Percentiles rank a stretch among this genome's conserved stretches.
Conservation (phyloP, 2,797 vertebrate genomes). For the Melanotaenia pygmaea region DNA sequence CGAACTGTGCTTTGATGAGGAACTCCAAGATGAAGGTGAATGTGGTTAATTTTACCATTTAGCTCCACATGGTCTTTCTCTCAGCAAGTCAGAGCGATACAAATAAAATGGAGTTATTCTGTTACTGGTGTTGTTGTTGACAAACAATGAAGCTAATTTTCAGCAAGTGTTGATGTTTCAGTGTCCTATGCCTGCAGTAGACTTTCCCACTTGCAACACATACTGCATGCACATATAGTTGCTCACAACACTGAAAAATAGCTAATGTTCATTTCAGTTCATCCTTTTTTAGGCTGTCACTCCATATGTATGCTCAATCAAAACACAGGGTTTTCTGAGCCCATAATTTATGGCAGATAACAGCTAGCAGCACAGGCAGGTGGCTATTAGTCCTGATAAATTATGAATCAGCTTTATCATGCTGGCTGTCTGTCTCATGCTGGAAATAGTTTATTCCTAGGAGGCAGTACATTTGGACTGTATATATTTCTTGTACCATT, state of each 20-base stretch:
- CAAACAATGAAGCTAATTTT: not conserved
- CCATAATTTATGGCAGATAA: conserved; percentile 69
- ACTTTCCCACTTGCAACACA: not conserved
- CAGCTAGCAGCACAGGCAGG: conserved; percentile 68
- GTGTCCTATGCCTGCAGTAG: not conserved
- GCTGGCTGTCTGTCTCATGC: conserved; percentile 62
- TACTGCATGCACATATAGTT: not conserved
- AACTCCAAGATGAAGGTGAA: too few species aligned
- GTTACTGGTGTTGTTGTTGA: too few species aligned
- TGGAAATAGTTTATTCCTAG: conserved; percentile 63
- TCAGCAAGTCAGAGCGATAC: too few species aligned
- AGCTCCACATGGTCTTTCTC: too few species aligned
- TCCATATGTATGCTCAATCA: conserved; percentile 52
- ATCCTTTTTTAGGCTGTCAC: conserved; percentile 41
- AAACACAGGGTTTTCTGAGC: conserved; percentile 59
- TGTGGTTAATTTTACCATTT: too few species aligned
- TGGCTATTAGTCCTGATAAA: conserved; percentile 78
- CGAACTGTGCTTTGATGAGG: too few species aligned
- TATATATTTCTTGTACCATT: conserved; percentile 33
- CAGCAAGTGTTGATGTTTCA: not conserved
- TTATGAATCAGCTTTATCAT: conserved; percentile 77
- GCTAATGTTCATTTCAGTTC: conserved; percentile 49
- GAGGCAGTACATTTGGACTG: conserved; percentile 40
- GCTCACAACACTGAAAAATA: conserved; percentile 9
- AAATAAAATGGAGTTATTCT: too few species aligned